Base-by-base conservation (phyloP, 2,797 vertebrate species). In the Malacoctenus gilli region DNA sequence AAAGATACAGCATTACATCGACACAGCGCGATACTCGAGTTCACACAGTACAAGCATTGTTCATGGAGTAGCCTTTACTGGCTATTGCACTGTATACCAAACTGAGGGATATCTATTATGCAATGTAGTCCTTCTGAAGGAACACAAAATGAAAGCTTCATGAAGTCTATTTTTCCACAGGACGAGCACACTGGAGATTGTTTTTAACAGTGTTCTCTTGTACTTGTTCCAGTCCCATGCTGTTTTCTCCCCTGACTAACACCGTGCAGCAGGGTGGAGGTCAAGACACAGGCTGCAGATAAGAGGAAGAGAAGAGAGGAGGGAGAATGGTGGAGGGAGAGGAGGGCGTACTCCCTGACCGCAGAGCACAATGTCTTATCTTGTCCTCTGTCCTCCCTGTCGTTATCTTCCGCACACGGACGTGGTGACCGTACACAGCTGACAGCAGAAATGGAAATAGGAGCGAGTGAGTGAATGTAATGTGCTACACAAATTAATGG, bases 341-440 rank as follows among this genome's bases (percentile, higher is more conserved):
- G 70, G 57, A 79, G 77, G 83, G 76, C 63, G 70, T 83, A 66
- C 84, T 85, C 87, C 72, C 77, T 79, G 78, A 83, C 84, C 51
- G 13, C 72, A 71, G 38, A 79, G 74, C 77, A 80, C 72, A 82
- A 76, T 72, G 78, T 85, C 77, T 90, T 89, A 90, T 90, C 87
- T 89, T 87, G 83, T 84, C 79, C 75, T 80, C 75, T 63, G 75
- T 82, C 80, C 83, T 87, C 73, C 72, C 63, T 47, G 70, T 68
- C 22, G 36, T 85, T 85, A 87, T 87, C 81, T 74, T 14, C 55
- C 7, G 59, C 77, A 79, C 63, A 75, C 68, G 77, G 69, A 72
- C 22, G 21, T 61, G 35, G 56, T 53, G 68, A 69, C 59, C 47
- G 55, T 44, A 58, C 56, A 37, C 68, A 74, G 68, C 64, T 81